Conservation (phyloP, 2,888 invertebrate species). For the Antheraea assamensis region DNA sequence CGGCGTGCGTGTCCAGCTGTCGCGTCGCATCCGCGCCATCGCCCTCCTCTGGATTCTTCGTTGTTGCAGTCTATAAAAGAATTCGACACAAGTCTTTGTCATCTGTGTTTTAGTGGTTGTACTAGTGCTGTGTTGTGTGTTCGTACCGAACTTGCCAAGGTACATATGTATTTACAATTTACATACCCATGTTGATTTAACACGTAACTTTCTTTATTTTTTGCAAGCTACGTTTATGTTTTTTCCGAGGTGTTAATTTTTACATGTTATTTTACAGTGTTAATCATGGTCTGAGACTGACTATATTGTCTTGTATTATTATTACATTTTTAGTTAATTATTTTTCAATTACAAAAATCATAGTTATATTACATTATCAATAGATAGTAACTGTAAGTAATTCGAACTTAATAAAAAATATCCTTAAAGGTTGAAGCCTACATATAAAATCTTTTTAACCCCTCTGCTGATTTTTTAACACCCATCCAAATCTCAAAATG, state of each 20-base stretch:
- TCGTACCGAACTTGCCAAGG: conserved; percentile 42
- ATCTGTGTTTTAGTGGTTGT: conserved; percentile 73
- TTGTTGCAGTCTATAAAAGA: conserved; percentile 76
- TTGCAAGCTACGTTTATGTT: not conserved
- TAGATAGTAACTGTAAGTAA: no score
- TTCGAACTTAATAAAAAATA: not conserved
- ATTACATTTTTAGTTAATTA: no score
- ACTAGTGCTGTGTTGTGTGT: conserved; percentile 77
- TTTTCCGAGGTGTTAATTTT: not conserved
- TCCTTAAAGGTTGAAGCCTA: not conserved
- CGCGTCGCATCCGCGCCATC: not conserved
- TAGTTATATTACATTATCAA: no score
- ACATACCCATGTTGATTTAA: not conserved
- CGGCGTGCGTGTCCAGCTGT: conserved; percentile 38
- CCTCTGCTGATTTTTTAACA: no score
- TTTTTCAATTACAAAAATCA: no score
- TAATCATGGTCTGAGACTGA: not conserved
- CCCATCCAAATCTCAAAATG: no score
- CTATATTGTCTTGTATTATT: no score
- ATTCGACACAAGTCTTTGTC: conserved; percentile 61
- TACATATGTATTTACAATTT: conserved; percentile 16
- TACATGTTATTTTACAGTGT: not conserved
- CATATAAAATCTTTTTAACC: not conserved
- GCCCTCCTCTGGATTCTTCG: conserved; percentile 61
- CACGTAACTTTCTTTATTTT: conserved; percentile 12